phyloP scores from a whole-genome alignment of 2,113 vertebrate species.

The Bos indicus region DNA sequence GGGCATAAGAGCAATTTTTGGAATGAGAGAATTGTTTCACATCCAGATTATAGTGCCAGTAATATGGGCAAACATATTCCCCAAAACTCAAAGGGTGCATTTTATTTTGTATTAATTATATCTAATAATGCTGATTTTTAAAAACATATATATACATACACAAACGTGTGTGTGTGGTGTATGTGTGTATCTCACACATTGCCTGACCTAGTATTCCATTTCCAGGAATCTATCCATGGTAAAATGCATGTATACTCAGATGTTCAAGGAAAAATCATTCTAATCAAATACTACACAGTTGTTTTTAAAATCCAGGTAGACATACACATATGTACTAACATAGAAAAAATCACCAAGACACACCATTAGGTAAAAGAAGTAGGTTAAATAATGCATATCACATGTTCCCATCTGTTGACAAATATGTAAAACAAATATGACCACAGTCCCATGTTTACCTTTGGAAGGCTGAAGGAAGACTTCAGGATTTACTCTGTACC shows the following conservation, averaged over 20 bases:
- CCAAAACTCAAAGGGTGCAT: background rate
- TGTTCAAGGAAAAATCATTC: background rate
- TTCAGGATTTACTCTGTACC: slow-evolving; percentile 1
- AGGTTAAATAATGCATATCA: background rate
- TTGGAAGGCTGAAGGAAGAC: background rate
- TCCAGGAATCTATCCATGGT: background rate
- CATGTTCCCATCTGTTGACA: background rate
- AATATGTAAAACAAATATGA: background rate
- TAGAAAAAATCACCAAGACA: background rate
- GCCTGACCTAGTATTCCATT: background rate
- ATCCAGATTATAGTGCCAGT: background rate
- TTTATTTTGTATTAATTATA: background rate
- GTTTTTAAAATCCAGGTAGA: background rate
- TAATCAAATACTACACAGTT: background rate
- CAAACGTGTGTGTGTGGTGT: rapidly evolving
- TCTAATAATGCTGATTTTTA: background rate
- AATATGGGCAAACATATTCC: background rate
- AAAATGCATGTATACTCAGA: background rate
- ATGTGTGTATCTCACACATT: background rate
- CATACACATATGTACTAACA: background rate
- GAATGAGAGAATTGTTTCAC: background rate
- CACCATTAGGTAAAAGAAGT: background rate
- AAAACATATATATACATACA: background rate
- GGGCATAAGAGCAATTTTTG: background rate
- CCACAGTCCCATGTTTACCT: background rate